phyloP scores from a whole-genome alignment of 2,888 invertebrate genomes.

The Schizotus pectinicornis region DNA sequence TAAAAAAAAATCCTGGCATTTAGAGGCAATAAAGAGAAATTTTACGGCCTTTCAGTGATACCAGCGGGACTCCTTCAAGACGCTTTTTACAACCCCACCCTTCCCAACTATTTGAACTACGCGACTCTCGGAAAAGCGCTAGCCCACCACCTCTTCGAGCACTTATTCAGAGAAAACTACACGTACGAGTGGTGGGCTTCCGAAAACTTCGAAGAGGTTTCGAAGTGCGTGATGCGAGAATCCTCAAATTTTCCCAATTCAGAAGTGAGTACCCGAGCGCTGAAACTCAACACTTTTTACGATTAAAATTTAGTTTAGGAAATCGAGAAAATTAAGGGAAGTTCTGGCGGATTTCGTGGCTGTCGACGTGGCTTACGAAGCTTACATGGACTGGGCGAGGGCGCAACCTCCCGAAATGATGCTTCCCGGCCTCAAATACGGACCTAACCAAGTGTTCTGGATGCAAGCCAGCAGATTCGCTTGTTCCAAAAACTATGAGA shows the following conservation, averaged over 20 bases:
- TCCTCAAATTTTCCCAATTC: conserved; percentile 12
- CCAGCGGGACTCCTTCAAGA: conserved; percentile 89
- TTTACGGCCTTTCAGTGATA: conserved; percentile 68
- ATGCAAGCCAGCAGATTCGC: conserved; percentile 26
- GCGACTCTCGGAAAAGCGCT: conserved; percentile 85
- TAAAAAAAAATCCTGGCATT: not conserved
- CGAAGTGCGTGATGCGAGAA: conserved; percentile 21
- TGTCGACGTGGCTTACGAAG: conserved; percentile 82
- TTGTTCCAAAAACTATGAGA: conserved; percentile 21
- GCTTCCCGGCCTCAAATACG: conserved; percentile 73
- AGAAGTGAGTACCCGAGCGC: conserved; percentile 9
- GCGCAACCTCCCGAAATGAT: conserved; percentile 68
- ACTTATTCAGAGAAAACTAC: conserved; percentile 64
- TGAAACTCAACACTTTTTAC: not conserved
- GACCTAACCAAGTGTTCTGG: conserved; percentile 64
- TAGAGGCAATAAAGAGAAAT: not conserved
- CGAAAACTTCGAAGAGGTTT: conserved; percentile 10
- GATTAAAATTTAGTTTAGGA: conserved; percentile 7
- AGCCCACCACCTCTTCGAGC: conserved; percentile 81
- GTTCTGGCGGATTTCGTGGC: conserved; percentile 92
- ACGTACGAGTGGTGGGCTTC: conserved; percentile 2
- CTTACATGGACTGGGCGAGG: conserved; percentile 73
- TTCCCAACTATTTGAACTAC: conserved; percentile 87
- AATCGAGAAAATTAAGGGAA: conserved; percentile 58
- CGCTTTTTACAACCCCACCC: conserved; percentile 80